Evolutionary conservation across 2,888 invertebrate genomes (phyloP), one percentile per base, ranked within the genome.

Genomic region (Schizotus pectinicornis): DNA sequence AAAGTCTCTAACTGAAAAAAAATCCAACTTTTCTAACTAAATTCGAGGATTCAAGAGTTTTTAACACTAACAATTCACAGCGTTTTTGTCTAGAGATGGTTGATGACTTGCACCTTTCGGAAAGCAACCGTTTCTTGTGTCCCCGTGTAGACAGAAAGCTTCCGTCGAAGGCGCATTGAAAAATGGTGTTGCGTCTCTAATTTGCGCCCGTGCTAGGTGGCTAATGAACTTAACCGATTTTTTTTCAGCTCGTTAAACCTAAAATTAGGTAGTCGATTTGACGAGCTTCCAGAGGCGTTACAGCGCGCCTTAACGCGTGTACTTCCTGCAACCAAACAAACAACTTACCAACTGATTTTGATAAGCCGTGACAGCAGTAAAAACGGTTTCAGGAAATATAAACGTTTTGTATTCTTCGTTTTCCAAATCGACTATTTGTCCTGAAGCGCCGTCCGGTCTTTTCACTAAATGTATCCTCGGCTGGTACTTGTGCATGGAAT

Each of bases 401-500:
- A 89, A 92, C 47, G 91, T 90, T 74, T 89, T 86, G 80, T 87
- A 89, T 70, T 88, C 86, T 77, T 91, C 90, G 50, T 85, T 84
- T 67, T 89, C 88, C 69, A 92, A 82, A 76, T 88, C 88, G 55
- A 83, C 82, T 60, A 87, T 81, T 61, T 84, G 83, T 58, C 83
- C 82, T 47, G 83, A 79, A 59, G 85, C 83, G 38, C 84, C 84
- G 64, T 88, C 88, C 41, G 85, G 82, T 74, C 86, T 81, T 75
- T 87, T 86, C 62, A 92, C 88, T 71, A 92, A 79, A 79, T 92
- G 91, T 69, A 92, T 87, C 59, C 92, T 81, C 0, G 92, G 92
- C 75, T 92, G 91, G 75, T 92, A 92, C 76, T 89, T 89, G 82
- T 92, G 92, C 92, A 92, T 92, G 22, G 91, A 91, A 77, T 92